These are phyloP conservation scores for Labroides dimidiatus DNA, from an alignment of 2,797 vertebrate genomes.

Conservation along the genomic window DNA sequence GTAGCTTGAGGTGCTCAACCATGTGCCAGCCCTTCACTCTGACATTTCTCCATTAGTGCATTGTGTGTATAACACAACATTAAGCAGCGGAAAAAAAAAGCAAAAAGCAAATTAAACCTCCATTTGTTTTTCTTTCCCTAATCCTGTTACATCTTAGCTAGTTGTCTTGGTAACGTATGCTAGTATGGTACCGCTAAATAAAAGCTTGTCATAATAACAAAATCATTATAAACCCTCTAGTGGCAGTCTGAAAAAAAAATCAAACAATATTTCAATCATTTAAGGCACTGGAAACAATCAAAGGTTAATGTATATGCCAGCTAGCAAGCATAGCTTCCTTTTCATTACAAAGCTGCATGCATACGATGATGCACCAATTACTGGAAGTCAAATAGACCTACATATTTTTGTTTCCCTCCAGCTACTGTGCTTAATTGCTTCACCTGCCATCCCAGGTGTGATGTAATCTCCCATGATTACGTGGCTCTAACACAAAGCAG, in stretches of 20 bases:
- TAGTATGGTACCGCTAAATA: background rate
- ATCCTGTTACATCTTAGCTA: background rate
- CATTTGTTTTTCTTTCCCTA: too few species aligned
- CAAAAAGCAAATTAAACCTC: too few species aligned
- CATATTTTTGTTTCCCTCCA: slow-evolving; percentile 6
- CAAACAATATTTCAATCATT: too few species aligned
- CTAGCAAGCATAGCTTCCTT: background rate
- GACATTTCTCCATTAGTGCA: too few species aligned
- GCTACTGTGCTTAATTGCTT: slow-evolving; percentile 51
- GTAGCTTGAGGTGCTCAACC: too few species aligned
- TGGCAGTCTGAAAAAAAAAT: too few species aligned
- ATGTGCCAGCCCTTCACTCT: too few species aligned
- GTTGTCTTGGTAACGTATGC: background rate
- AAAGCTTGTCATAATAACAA: background rate
- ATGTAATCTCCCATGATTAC: slow-evolving; percentile 49
- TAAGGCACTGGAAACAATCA: background rate
- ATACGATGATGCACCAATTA: slow-evolving; percentile 29
- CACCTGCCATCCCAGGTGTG: slow-evolving; percentile 50
- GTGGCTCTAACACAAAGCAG: slow-evolving; percentile 44
- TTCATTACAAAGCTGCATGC: background rate
- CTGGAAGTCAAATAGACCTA: slow-evolving; percentile 26
- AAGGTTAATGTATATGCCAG: background rate
- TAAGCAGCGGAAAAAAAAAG: too few species aligned
- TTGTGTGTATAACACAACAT: too few species aligned
- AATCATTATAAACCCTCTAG: too few species aligned